phyloP scores from a whole-genome alignment of 2,113 vertebrate species.

The Cettia cetti region DNA sequence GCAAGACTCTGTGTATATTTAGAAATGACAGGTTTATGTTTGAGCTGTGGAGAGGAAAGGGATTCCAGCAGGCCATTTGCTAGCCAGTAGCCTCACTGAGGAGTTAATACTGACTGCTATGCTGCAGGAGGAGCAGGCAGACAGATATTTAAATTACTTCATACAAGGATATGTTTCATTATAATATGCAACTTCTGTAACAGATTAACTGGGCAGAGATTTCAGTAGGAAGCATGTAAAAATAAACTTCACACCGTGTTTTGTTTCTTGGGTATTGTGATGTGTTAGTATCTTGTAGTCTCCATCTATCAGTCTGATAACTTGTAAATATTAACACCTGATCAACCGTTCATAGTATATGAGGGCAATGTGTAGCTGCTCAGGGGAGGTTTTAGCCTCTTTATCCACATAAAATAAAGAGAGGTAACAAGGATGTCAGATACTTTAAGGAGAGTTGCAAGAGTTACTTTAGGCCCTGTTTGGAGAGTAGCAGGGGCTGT shows the following conservation, averaged over 20 bases:
- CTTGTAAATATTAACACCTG: neutral
- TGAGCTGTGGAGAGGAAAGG: neutral
- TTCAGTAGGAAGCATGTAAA: neutral
- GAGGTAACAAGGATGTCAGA: neutral
- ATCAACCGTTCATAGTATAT: neutral
- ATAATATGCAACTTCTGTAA: neutral
- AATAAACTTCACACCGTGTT: neutral
- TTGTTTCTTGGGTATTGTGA: neutral
- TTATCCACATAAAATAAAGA: neutral
- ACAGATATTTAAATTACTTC: neutral
- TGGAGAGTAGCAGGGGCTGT: neutral
- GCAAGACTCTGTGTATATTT: neutral
- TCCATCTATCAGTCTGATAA: neutral
- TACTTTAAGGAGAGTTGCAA: neutral
- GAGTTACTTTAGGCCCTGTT: neutral
- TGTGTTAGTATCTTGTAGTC: neutral
- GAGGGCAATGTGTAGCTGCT: neutral
- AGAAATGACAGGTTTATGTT: neutral
- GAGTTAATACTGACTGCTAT: neutral
- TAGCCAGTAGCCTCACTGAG: neutral
- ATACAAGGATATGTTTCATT: neutral
- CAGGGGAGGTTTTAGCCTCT: neutral
- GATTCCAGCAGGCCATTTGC: neutral
- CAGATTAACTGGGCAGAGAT: neutral
- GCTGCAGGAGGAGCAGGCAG: neutral